Percentiles rank a stretch among this genome's conserved stretches.
These are phyloP conservation scores for Nasonia vitripennis DNA, from an alignment of 1,140 invertebrate genomes.

Conservation along the genomic window DNA sequence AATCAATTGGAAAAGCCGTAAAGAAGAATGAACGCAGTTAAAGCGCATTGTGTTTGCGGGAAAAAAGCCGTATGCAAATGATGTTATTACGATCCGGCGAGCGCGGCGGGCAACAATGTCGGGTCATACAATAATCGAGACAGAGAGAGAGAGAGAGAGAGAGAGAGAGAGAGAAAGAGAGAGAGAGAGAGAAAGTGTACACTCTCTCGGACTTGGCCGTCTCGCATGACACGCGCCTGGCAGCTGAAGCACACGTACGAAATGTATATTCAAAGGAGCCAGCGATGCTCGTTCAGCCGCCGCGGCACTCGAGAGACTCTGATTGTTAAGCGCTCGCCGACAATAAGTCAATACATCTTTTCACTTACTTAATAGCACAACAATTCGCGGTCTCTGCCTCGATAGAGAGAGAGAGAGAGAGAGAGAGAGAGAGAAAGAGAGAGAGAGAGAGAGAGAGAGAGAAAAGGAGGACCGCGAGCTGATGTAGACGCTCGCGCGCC, in stretches of 20 bases:
- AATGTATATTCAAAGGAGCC: conserved; percentile 20
- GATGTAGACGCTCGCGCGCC: not conserved
- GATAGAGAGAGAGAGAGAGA: too few species aligned
- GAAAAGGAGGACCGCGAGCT: not conserved
- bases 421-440: too few species aligned
- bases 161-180: not conserved
- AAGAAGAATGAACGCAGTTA: not conserved
- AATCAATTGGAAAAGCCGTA: not conserved
- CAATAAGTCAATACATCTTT: conserved; percentile 50
- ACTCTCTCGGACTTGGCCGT: not conserved
- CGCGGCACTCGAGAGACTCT: not conserved
- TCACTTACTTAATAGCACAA: conserved; percentile 47
- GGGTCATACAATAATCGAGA: not conserved
- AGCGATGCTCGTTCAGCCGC: not conserved
- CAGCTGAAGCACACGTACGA: not conserved
- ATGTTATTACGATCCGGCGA: conserved; percentile 25
- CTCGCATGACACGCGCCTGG: not conserved
- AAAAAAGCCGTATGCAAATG: conserved; percentile 18
- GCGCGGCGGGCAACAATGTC: not conserved
- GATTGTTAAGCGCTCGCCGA: conserved; percentile 30
- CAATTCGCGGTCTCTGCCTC: not conserved
- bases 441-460: too few species aligned
- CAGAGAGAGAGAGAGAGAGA: too few species aligned
- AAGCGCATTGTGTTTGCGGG: not conserved
- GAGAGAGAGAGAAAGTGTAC: not conserved